Evolutionary conservation across 1,140 invertebrate species (phyloP).

Genomic region (Teleopsis dalmanni): DNA sequence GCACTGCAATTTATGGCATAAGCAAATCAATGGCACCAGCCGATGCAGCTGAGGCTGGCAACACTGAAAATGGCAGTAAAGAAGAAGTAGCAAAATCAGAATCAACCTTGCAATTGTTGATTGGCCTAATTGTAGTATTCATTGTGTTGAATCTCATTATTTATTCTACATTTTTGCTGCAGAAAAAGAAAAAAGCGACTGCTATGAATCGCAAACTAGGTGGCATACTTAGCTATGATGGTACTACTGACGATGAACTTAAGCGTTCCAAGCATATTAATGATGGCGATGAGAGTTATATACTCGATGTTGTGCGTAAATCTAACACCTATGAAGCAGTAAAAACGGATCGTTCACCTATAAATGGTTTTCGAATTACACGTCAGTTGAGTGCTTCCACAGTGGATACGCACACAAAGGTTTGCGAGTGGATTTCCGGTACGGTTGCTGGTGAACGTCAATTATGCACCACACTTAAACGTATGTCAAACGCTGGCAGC

Average conservation of each 20-base stretch:
- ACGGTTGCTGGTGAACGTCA: neutral
- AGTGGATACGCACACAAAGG: slow-evolving; percentile 75
- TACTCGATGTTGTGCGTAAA: slow-evolving; percentile 33
- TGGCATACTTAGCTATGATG: slow-evolving; percentile 36
- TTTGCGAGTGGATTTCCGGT: slow-evolving; percentile 66
- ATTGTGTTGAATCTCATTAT: slow-evolving; percentile 67
- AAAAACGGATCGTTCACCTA: slow-evolving; percentile 40
- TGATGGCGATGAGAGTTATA: slow-evolving; percentile 42
- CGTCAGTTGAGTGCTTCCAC: slow-evolving; percentile 69
- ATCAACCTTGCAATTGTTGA: slow-evolving; percentile 60
- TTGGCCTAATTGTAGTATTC: slow-evolving; percentile 70
- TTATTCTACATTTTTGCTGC: slow-evolving; percentile 31
- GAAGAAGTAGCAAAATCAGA: slow-evolving; percentile 41
- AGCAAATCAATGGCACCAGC: neutral
- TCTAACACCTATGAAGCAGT: slow-evolving; percentile 52
- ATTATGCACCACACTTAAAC: neutral
- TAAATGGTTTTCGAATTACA: slow-evolving; percentile 54
- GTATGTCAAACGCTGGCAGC: neutral
- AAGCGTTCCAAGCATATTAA: slow-evolving; percentile 29
- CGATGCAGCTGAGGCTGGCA: neutral
- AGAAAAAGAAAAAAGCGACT: slow-evolving; percentile 27
- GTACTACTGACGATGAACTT: slow-evolving; percentile 41
- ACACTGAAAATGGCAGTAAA: slow-evolving; percentile 1
- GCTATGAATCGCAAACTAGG: slow-evolving; percentile 30
- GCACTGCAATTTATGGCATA: slow-evolving; percentile 12